Base-by-base conservation (phyloP, 2,113 vertebrate species). In the Ia io region DNA sequence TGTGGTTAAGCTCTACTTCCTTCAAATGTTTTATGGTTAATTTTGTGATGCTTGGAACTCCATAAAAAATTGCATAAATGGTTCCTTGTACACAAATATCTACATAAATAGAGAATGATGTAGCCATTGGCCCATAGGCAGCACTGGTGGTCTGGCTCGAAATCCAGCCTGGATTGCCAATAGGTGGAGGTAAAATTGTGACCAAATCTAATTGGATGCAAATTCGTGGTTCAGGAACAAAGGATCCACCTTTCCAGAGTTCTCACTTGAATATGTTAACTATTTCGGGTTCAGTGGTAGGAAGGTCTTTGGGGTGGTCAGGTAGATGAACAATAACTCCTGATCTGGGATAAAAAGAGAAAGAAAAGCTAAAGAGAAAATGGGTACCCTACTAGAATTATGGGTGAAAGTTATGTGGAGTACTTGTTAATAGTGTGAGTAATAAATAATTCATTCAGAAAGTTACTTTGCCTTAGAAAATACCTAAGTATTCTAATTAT, bases 371-470 rank as follows among this genome's bases (percentile, higher is more conserved):
- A 63, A 44, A 71, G 22, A 79, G 40, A n/a, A 94, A 84, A 65
- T 56, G 32, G 20, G 2, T 42, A 17, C 1, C 51, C 28, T 51
- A 49, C 37, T 32, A 76, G 69, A 78, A 37, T 37, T 30, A 14
- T 91, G 0, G 1, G 59, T 84, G 28, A 22, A 91, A 63, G 28
- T 74, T 83, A 13, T n/a, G 22, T 78, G 32, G 40, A n/a, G 18
- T 84, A 71, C 28, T 76, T 84, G 20, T 71, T 59, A 74, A 4
- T 93, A 59, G 23, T 47, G 30, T 84, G 76, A 90, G 47, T 80
- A 61, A 78, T 80, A 96, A 91, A 40, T 37, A 76, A 14, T 63
- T 83, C 53, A 73, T 94, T 87, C 9, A 40, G 79, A 88, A 91
- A 74, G 47, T 67, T 87, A n/a, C 30, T 73, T 89, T 91, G 67